Evolutionary conservation across 2,888 invertebrate species (phyloP).

Genomic region (Dusona sp.): DNA sequence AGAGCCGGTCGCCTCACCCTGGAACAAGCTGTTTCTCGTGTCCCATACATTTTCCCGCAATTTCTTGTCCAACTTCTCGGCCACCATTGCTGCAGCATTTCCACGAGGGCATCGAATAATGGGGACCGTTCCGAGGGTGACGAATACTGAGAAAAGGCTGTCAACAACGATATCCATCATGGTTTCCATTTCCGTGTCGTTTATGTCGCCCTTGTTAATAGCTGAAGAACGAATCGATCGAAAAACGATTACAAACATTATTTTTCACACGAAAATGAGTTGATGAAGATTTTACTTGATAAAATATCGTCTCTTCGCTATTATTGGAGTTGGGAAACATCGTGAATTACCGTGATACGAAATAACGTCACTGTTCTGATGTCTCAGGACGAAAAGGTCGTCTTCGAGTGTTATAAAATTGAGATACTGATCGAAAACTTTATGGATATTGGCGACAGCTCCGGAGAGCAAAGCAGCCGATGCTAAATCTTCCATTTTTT

Average conservation of each 20-base stretch:
- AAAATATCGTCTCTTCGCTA: neutral
- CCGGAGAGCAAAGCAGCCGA: constrained; percentile 95
- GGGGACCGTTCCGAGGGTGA: constrained; percentile 93
- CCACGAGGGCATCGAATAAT: constrained; percentile 93
- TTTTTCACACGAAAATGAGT: neutral
- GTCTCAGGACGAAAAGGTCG: constrained; percentile 97
- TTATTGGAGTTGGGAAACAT: neutral
- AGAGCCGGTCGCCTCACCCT: constrained; percentile 92
- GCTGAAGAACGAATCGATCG: constrained; percentile 86
- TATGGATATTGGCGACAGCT: constrained; percentile 96
- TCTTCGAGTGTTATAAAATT: constrained; percentile 99
- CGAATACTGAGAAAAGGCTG: constrained; percentile 98
- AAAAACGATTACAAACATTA: neutral
- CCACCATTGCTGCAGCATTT: constrained; percentile 99
- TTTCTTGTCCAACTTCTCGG: constrained; percentile 98
- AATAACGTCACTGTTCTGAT: constrained; percentile 95
- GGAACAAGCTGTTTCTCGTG: constrained; percentile 97
- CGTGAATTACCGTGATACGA: constrained; percentile 93
- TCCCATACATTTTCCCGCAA: constrained; percentile 98
- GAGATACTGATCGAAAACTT: constrained; percentile 98
- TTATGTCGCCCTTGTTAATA: constrained; percentile 96
- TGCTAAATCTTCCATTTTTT: constrained; percentile 97
- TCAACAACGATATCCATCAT: constrained; percentile 98
- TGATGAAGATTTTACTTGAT: neutral
- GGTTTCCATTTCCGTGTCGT: constrained; percentile 97